A percentile compares a stretch with the other conserved stretches of the same genome.
phyloP scores from a whole-genome alignment of 2,888 invertebrate genomes.

The Hypsopygia costalis region DNA sequence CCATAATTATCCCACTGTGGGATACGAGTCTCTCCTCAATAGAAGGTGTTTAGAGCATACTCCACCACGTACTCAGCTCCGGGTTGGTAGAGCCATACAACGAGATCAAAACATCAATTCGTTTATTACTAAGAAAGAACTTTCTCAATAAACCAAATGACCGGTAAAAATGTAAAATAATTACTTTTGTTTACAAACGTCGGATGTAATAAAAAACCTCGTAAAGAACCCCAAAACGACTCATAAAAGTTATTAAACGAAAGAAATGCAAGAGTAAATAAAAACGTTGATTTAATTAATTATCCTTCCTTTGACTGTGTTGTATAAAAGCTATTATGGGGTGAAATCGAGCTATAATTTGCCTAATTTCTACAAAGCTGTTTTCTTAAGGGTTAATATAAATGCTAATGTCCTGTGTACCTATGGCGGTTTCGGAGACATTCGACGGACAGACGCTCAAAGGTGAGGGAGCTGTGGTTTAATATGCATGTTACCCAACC shows the following conservation, averaged over 20 bases:
- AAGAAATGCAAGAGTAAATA: slow-evolving; percentile 12
- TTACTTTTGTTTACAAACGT: slow-evolving; percentile 1
- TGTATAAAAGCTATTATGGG: slow-evolving; percentile 18
- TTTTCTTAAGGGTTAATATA: slow-evolving; percentile 67
- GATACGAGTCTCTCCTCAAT: no score
- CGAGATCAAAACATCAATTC: neutral
- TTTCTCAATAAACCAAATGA: slow-evolving; percentile 4
- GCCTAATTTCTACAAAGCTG: slow-evolving; percentile 49
- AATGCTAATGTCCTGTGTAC: slow-evolving; percentile 54
- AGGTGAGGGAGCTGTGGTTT: neutral
- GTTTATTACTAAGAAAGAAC: neutral
- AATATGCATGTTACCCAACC: neutral
- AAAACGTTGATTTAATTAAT: slow-evolving; percentile 15
- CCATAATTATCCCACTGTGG: no score
- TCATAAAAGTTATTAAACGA: neutral
- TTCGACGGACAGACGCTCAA: neutral
- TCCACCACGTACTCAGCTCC: no score
- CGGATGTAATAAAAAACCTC: neutral
- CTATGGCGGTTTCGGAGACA: slow-evolving; percentile 13
- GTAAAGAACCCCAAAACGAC: neutral
- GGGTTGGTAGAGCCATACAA: no score
- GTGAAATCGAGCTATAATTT: slow-evolving; percentile 40
- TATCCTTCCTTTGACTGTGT: slow-evolving; percentile 11
- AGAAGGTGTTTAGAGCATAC: no score
- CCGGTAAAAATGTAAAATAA: neutral